Percentiles rank a stretch among this genome's conserved stretches.
Conservation (phyloP, 2,888 invertebrate genomes). For the Lepidocyrtoides sp. region DNA sequence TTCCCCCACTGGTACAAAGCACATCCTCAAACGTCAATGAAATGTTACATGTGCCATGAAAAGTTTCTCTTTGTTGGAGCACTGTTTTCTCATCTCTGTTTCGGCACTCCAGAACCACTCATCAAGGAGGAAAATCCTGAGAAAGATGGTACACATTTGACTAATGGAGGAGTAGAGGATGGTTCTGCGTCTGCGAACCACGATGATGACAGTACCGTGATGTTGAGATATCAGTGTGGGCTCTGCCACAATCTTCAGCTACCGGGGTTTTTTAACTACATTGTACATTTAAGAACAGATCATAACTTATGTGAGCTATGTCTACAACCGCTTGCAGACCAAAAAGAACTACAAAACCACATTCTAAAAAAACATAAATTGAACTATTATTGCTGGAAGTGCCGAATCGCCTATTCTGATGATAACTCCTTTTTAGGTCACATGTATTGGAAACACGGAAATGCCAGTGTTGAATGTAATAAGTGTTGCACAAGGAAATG, state of each 20-base stretch:
- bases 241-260: constrained; percentile 92
- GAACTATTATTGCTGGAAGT: constrained; percentile 94
- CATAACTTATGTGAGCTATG: constrained; percentile 96
- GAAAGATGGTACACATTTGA: constrained; percentile 17
- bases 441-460: constrained; percentile 97
- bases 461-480: constrained; percentile 94
- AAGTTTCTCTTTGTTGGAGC: constrained; percentile 84
- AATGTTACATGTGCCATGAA: constrained; percentile 85
- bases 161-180: constrained; percentile 28
- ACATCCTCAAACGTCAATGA: constrained; percentile 84
- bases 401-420: constrained; percentile 95
- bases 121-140: constrained; percentile 68
- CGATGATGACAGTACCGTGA: constrained; percentile 86
- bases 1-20: constrained; percentile 84
- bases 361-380: constrained; percentile 95
- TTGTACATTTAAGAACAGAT: constrained; percentile 94
- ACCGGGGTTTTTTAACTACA: constrained; percentile 95
- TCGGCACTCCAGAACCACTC: constrained; percentile 83
- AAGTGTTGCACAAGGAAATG: constrained; percentile 95
- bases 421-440: constrained; percentile 96
- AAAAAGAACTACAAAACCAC: constrained; percentile 93
- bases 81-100: constrained; percentile 84
- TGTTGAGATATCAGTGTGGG: constrained; percentile 91
- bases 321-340: constrained; percentile 93
- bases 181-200: neutral